phyloP scores from a whole-genome alignment of 2,113 vertebrate species.

The Pelodiscus sinensis region DNA sequence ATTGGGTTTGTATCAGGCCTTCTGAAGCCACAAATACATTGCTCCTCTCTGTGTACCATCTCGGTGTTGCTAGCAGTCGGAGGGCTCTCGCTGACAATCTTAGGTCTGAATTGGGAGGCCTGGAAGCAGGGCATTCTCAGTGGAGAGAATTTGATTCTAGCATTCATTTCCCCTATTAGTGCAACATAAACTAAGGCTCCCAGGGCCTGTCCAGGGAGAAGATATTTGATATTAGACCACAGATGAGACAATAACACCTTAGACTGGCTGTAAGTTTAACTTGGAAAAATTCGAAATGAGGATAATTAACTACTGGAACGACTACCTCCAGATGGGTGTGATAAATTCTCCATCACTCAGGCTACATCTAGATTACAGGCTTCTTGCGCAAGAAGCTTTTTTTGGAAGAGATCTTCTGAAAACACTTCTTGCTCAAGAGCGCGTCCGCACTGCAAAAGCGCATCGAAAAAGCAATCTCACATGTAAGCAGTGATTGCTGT shows the following conservation, averaged over 20 bases:
- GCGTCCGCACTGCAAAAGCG: too few relatives aligned
- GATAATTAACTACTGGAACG: conserved; percentile 68
- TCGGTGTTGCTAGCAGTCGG: neutral
- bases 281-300: conserved; percentile 66
- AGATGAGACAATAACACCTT: neutral
- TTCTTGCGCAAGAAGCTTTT: too few relatives aligned
- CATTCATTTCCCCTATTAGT: neutral
- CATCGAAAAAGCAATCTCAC: too few relatives aligned
- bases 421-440: too few relatives aligned
- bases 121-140: neutral
- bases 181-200: neutral
- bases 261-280: conserved; percentile 28
- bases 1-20: neutral
- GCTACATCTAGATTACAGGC: neutral
- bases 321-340: conserved; percentile 52
- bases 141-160: neutral
- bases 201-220: neutral
- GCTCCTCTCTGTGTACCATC: neutral
- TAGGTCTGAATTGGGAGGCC: neutral
- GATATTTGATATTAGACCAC: neutral
- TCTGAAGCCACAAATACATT: neutral
- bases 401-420: too few relatives aligned
- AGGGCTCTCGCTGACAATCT: neutral
- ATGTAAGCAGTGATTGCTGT: too few relatives aligned
- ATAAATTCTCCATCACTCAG: conserved; percentile 66